Percentiles rank a stretch among this genome's conserved stretches.
These are phyloP conservation scores for Myrmophylax atrothorax DNA, from an alignment of 2,113 vertebrate genomes.

Conservation along the genomic window DNA sequence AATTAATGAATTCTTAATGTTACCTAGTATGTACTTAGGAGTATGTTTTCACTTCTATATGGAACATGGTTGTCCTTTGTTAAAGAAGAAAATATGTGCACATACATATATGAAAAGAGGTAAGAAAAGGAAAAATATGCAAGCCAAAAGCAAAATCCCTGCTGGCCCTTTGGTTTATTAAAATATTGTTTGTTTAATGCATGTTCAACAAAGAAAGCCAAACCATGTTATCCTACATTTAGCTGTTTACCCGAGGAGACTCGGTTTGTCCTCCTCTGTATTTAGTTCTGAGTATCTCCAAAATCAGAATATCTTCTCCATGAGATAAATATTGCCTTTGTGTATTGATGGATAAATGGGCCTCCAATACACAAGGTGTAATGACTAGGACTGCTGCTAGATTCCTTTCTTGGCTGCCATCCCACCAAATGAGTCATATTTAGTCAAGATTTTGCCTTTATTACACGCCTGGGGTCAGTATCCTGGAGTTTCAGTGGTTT, in stretches of 20 bases:
- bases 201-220: background rate
- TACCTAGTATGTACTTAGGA: background rate
- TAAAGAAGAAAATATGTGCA: background rate
- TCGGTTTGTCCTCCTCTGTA: background rate
- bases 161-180: background rate
- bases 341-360: background rate
- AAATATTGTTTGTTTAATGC: background rate
- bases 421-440: slow-evolving; percentile 1
- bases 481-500: slow-evolving; percentile 30
- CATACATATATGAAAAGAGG: background rate
- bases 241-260: background rate
- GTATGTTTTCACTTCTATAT: background rate
- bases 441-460: slow-evolving; percentile 15
- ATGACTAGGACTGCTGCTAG: background rate
- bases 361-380: background rate
- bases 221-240: background rate
- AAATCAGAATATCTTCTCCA: background rate
- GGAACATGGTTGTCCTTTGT: background rate
- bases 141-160: background rate
- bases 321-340: background rate
- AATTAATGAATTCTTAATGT: background rate
- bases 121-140: background rate
- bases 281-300: background rate
- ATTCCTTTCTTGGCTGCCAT: background rate
- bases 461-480: background rate